Base-by-base conservation (phyloP, 2,888 invertebrate species). In the Andrena flavipes region DNA sequence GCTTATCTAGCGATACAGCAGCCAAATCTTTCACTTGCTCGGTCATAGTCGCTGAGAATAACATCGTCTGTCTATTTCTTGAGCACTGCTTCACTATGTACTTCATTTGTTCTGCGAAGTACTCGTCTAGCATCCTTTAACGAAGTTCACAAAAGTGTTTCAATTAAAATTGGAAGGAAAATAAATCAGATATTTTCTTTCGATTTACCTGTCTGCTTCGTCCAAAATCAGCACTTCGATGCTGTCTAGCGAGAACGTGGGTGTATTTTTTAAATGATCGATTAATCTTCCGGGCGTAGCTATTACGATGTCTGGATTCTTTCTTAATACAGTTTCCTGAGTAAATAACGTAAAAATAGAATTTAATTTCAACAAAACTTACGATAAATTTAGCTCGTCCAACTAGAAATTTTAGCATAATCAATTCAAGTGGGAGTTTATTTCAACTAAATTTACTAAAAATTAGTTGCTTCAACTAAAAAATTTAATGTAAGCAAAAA, bases 21-120 rank as follows among this genome's bases (percentile, higher is more conserved):
- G 98, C 99, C 74, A 99, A 95, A 94, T 99, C 99, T 94, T 98
- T 97, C 0, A 99, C 99, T 94, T 98, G 97, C 73, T 99, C 99
- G n/a, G 99, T 99, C 99, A 99, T 99, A 16, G 99, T 99, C 49
- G 99, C 99, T 0, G 99, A 99, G 95, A 99, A 99, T 77, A 99
- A 94, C 96, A 99, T 97, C 0, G 99, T 99, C 94, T 99, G 99
- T 10, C 99, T 95, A 20, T 97, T 98, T 76, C 96, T 96, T 0
- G 98, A 96, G 94, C 99, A 99, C 90, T 98, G 97, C 23, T 97
- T 96, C 68, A 99, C 98, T 90, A 99, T 98, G 94, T 99, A 99
- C 92, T 99, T 99, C 98, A 99, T 99, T 94, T 99, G 99, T 88
- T 99, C 99, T 0, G 98, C 98, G 95, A 99, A 99, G 94, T 98